phyloP scores from a whole-genome alignment of 2,113 vertebrate species.

The Recurvirostra avosetta region DNA sequence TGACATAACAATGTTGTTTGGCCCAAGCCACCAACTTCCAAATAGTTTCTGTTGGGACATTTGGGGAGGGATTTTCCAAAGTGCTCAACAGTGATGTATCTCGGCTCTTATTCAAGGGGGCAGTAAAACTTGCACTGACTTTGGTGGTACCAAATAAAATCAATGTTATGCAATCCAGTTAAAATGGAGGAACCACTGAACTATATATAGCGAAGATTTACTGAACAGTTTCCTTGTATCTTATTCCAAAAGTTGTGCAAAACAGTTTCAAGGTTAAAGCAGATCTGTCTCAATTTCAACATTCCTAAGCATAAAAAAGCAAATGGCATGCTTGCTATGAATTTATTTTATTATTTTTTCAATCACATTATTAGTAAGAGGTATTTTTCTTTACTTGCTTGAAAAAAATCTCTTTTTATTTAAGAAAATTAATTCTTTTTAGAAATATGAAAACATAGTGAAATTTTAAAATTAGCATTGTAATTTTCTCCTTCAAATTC shows the following conservation, averaged over 20 bases:
- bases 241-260: background rate
- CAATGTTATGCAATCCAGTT: background rate
- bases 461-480: background rate
- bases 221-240: background rate
- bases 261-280: background rate
- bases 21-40: background rate
- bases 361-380: background rate
- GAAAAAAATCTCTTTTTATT: background rate
- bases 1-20: background rate
- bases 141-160: background rate
- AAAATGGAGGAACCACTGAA: background rate
- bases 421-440: background rate
- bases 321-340: background rate
- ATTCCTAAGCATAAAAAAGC: background rate
- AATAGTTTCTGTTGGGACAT: background rate
- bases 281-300: background rate
- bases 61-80: background rate
- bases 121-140: background rate
- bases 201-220: background rate
- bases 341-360: background rate
- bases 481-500: background rate
- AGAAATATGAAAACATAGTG: background rate
- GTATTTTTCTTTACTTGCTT: background rate
- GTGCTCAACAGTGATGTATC: background rate
- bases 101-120: background rate